Base-by-base conservation (phyloP, 2,797 vertebrate species). In the Sebastes wilsoni region DNA sequence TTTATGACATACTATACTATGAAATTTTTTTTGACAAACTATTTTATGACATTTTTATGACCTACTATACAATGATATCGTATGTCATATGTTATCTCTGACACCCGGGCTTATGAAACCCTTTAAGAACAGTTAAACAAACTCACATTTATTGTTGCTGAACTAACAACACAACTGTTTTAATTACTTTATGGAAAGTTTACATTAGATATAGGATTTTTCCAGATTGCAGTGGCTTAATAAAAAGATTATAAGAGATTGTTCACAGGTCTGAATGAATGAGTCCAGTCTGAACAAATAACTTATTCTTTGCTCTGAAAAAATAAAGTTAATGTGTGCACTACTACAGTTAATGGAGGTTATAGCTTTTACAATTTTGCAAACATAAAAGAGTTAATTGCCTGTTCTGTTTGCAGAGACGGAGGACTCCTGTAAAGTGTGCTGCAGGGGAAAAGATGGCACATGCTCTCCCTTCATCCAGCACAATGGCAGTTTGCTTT, bases 341-440 rank as follows among this genome's bases (percentile, higher is more conserved):
- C 11, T 25, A 4, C 11, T 4, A 8, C 20, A 38, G n/a, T 30
- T 38, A 5, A 25, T 42, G 6, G 20, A 49, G 6, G 9, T 1
- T 12, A 27, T 14, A 27, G 2, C 22, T 22, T 2, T 10, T 34
- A 23, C 2, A 14, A 28, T 36, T 46, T 20, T 59, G 5, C n/a
- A 49, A 27, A 42, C 5, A 2, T 54, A 22, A 54, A 23, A 42
- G 4, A 1, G 23, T 49, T 4, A 6, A 59, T 66, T 7, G 13
- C 9, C 18, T 78, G 8, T 72, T 25, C 22, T 59, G 13, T 66
- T 62, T 86, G 49, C 94, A 99, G 98, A 98, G 75, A 99, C 97
- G 0, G 96, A 98, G 49, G 56, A 98, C 80, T 99, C 99, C 0
- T 99, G 99, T 94, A 99, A 99, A 94, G 97, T 99, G 60, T 99